Evolutionary conservation across 2,797 vertebrate genomes (phyloP), one percentile per base, ranked within the genome.

Genomic region (Buceros bicornis): DNA sequence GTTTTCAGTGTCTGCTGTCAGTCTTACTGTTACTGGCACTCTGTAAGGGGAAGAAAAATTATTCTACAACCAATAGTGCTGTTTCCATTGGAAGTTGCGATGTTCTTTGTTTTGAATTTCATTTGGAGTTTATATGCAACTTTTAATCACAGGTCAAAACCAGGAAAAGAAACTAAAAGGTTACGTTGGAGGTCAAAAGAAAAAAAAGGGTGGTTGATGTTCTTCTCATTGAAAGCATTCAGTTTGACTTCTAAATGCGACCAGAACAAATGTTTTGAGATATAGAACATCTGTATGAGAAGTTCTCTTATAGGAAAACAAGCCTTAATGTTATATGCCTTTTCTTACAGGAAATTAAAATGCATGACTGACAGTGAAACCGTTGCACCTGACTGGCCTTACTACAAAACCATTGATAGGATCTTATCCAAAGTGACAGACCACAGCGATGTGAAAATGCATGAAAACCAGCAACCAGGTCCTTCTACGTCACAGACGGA

Each of bases 381-480:
- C 17, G 97, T 98, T 92, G 97, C 96, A 8, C 98, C 99, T 8
- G 99, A 99, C 95, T 99, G 99, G 99, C 99, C 99, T 33, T 99
- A 99, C 97, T 99, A 98, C 95, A 99, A 99, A 97, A 96, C 99
- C 93, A 99, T 99, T 91, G 99, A 99, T 94, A 99, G 99, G 97
- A 99, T 99, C 97, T 98, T 99, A 93, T 98, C 99, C 96, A 99
- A 99, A 97, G 98, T 98, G n/a, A 98, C 98, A 78, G 99, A 99
- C 96, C 98, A 98, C 96, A 98, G 98, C 24, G 98, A 99, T 71
- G 98, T 98, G 97, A 98, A 97, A 96, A 97, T 98, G 91, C 95
- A 98, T 24, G 99, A 99, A 72, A 97, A 98, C 80, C 98, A 98
- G 96, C 97, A 98, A 48, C 98, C 99, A 28, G 99, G 99, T 40